Percentiles rank a stretch among this genome's conserved stretches.
phyloP scores from a whole-genome alignment of 1,140 invertebrate genomes.

The Saccostrea echinata region DNA sequence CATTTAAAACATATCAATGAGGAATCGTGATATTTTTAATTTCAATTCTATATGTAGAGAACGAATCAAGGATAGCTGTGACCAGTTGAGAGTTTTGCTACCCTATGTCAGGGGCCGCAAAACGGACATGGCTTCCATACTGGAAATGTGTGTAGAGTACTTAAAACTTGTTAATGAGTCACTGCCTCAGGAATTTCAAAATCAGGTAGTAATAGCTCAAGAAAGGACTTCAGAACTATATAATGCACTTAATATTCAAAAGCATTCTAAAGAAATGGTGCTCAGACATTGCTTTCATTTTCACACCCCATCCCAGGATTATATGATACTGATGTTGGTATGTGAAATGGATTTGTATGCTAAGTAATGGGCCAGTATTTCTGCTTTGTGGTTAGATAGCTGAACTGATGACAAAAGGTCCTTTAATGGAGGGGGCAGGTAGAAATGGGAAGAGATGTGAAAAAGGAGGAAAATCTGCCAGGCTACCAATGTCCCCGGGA shows the following conservation, averaged over 20 bases:
- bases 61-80: constrained; percentile 76
- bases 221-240: too few species aligned
- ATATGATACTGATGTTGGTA: too few species aligned
- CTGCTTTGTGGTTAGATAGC: not conserved
- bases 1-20: too few species aligned
- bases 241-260: too few species aligned
- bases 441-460: not conserved
- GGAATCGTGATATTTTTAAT: not conserved
- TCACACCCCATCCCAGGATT: too few species aligned
- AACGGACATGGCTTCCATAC: constrained; percentile 76
- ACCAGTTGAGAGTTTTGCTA: constrained; percentile 72
- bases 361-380: too few species aligned
- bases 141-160: constrained; percentile 76
- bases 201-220: constrained; percentile 70
- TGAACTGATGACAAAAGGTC: constrained; percentile 1
- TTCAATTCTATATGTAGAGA: constrained; percentile 61
- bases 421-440: not conserved
- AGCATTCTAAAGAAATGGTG: too few species aligned
- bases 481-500: not conserved
- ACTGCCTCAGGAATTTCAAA: constrained; percentile 71
- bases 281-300: too few species aligned
- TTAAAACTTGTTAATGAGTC: constrained; percentile 72
- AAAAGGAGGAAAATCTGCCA: constrained; percentile 2
- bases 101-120: constrained; percentile 74
- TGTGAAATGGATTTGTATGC: too few species aligned